These are phyloP conservation scores for Cynodonichthys magdalenae DNA, from an alignment of 2,797 vertebrate species.

Conservation along the genomic window DNA sequence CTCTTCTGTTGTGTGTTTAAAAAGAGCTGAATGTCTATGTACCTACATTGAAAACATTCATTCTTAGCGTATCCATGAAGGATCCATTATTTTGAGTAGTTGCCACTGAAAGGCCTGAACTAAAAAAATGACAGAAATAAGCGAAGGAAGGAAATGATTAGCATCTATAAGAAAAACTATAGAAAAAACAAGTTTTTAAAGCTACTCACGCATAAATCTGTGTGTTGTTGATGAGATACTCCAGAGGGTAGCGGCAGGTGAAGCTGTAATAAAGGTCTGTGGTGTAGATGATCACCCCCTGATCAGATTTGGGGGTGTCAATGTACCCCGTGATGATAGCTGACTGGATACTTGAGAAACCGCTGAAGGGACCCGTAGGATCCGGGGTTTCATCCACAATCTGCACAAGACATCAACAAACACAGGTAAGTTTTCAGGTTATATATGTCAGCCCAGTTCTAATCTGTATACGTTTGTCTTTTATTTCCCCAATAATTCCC, in stretches of 20 bases:
- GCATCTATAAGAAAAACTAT: no score
- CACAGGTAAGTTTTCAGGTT: not conserved
- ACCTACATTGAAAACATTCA: conserved; percentile 81
- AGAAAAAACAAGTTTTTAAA: not conserved
- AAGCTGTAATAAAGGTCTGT: conserved; percentile 85
- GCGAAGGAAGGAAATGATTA: not conserved
- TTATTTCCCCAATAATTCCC: no score
- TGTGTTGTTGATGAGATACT: conserved; percentile 84
- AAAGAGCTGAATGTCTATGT: not conserved
- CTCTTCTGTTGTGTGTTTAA: not conserved
- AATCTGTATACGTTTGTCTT: no score
- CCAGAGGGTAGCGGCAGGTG: conserved; percentile 83
- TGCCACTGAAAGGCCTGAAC: conserved; percentile 83
- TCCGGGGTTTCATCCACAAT: conserved; percentile 79
- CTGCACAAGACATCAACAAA: conserved; percentile 49
- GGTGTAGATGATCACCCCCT: conserved; percentile 80
- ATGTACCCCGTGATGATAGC: conserved; percentile 81
- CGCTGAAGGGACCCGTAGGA: conserved; percentile 67
- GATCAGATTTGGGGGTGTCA: conserved; percentile 67
- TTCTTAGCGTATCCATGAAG: conserved; percentile 80
- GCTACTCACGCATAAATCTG: conserved; percentile 78
- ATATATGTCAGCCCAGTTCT: no score
- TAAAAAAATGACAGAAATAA: conserved; percentile 29
- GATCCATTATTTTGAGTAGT: conserved; percentile 81
- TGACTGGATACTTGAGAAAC: conserved; percentile 77